phyloP scores from a whole-genome alignment of 1,140 invertebrate species.

The Oreohelix idahoensis region DNA sequence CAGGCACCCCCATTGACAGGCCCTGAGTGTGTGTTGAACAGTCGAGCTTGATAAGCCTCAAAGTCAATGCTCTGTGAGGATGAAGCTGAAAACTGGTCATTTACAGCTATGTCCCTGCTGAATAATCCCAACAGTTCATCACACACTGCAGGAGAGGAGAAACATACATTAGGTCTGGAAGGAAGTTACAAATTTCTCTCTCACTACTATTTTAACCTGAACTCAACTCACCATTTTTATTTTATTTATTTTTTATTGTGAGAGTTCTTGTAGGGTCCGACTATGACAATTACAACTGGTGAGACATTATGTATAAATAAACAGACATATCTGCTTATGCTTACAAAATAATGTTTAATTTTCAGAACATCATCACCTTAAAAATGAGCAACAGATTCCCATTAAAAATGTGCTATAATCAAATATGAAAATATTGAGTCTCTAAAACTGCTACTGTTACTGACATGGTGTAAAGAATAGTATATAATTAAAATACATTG shows the following conservation, averaged over 20 bases:
- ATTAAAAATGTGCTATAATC: too few relatives aligned
- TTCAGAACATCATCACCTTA: too few relatives aligned
- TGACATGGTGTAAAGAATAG: too few relatives aligned
- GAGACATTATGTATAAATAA: too few relatives aligned
- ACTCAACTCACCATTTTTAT: neutral
- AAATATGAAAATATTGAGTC: too few relatives aligned
- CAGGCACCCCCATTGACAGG: slow-evolving; percentile 34
- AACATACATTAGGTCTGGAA: slow-evolving; percentile 24
- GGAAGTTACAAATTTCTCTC: neutral
- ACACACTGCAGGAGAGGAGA: slow-evolving; percentile 39
- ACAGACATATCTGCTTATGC: too few relatives aligned
- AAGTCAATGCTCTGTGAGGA: slow-evolving; percentile 33
- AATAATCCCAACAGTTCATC: slow-evolving; percentile 41
- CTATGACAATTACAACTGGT: neutral
- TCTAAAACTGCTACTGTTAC: too few relatives aligned
- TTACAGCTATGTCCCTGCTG: slow-evolving; percentile 26
- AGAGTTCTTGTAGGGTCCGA: neutral
- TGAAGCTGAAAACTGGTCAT: slow-evolving; percentile 41
- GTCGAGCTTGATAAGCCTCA: slow-evolving; percentile 38
- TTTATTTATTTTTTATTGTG: neutral
- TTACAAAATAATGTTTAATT: too few relatives aligned
- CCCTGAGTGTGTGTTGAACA: slow-evolving; percentile 43
- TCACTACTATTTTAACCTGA: neutral
- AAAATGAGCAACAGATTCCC: too few relatives aligned
- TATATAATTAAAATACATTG: too few relatives aligned